Conservation (phyloP, 2,113 vertebrate species). For the Trogon surrucura region DNA sequence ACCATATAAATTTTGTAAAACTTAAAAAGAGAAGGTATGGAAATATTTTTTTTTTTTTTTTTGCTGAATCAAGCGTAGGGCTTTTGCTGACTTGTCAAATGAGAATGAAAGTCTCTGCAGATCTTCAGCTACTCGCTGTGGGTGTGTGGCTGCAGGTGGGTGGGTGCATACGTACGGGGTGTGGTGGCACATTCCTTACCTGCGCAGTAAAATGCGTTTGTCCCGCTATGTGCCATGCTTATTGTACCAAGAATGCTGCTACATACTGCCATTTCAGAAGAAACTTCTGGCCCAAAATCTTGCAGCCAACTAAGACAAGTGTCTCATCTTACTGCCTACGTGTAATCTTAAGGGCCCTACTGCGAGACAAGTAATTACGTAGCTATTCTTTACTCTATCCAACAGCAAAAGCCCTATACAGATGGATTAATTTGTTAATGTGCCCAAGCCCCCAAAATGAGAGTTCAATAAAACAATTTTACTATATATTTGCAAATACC, state of each 20-base stretch:
- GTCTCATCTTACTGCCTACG: slow-evolving; percentile 70
- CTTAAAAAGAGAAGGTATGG: slow-evolving; percentile 77
- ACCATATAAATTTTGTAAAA: slow-evolving; percentile 86
- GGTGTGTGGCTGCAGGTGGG: slow-evolving; percentile 49
- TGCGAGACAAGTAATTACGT: slow-evolving; percentile 63
- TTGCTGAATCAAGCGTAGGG: slow-evolving; percentile 78
- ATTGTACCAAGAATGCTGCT: slow-evolving; percentile 73
- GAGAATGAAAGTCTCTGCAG: slow-evolving; percentile 67
- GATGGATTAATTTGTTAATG: slow-evolving; percentile 86
- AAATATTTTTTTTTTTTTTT: slow-evolving; percentile 57
- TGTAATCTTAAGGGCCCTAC: slow-evolving; percentile 71
- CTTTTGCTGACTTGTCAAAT: slow-evolving; percentile 79
- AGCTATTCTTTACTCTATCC: slow-evolving; percentile 78
- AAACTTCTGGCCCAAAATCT: slow-evolving; percentile 70
- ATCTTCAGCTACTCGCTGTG: slow-evolving; percentile 61
- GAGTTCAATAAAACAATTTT: slow-evolving; percentile 85
- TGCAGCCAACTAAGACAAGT: slow-evolving; percentile 66
- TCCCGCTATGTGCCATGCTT: slow-evolving; percentile 75
- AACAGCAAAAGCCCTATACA: slow-evolving; percentile 88
- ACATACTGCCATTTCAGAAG: slow-evolving; percentile 67
- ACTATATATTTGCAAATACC: slow-evolving; percentile 87
- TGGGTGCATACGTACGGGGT: slow-evolving; percentile 57
- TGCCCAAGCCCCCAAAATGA: slow-evolving; percentile 90
- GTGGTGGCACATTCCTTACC: slow-evolving; percentile 83
- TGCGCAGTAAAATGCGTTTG: slow-evolving; percentile 77